Percentiles rank a stretch among this genome's conserved stretches.
Conservation (phyloP, 1,140 invertebrate genomes). For the Antheraea pernyi region DNA sequence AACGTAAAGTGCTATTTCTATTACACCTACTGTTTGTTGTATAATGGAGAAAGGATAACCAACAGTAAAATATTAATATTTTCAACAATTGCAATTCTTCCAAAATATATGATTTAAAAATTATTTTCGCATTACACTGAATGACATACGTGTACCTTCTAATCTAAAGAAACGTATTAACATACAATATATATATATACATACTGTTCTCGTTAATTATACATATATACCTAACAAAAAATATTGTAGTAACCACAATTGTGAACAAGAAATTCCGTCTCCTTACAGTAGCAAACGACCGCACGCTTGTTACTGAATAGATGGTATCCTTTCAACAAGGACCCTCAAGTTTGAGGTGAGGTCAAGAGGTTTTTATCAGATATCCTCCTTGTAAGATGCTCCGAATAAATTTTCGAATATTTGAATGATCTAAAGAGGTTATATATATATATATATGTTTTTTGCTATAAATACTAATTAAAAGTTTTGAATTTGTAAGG, state of each 20-base stretch:
- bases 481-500: background rate
- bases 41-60: too few relatives aligned
- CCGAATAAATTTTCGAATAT: background rate
- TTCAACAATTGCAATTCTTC: too few relatives aligned
- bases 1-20: too few relatives aligned
- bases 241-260: background rate
- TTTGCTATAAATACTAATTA: background rate
- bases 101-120: too few relatives aligned
- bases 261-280: background rate
- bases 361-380: slow-evolving; percentile 1
- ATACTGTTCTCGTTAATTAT: too few relatives aligned
- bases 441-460: background rate
- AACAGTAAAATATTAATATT: too few relatives aligned
- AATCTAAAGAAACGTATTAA: too few relatives aligned
- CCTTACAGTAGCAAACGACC: background rate
- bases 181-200: too few relatives aligned
- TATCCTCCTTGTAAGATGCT: background rate
- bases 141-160: too few relatives aligned
- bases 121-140: too few relatives aligned
- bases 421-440: background rate
- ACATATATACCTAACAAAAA: too few relatives aligned
- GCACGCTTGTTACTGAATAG: background rate
- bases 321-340: background rate
- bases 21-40: too few relatives aligned
- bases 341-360: background rate